Evolutionary conservation across 2,797 vertebrate species (phyloP), one percentile per base, ranked within the genome.

Genomic region (Tachyglossus aculeatus): DNA sequence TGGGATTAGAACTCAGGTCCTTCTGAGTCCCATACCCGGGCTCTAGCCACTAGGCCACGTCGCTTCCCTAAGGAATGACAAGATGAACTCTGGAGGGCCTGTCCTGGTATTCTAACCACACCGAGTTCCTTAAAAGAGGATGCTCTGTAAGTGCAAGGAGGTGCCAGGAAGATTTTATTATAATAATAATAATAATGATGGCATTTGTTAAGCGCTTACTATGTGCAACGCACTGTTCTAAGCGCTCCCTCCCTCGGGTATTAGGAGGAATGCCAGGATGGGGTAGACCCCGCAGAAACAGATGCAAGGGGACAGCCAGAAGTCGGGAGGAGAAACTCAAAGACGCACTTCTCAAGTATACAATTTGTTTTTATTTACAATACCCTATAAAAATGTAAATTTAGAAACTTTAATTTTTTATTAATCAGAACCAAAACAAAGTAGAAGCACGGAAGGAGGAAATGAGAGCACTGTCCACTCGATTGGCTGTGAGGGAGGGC

Each of bases 331-430:
- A 43, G 24, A 47, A 45, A 48, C 15, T 19, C 45, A 10, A 5
- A 21, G 18, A n/a, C n/a, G n/a, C 31, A 48, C 9, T 31, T 47
- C 55, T 63, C 79, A 89, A 86, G 88, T 92, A 92, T 90, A 92
- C 87, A 91, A 90, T 88, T 87, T 81, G 67, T 87, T 87, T 92
- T 91, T 91, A 91, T 92, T 92, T 91, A 91, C 86, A 92, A 91
- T 91, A 88, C 82, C 88, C 86, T 92, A 91, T 91, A 91, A 92
- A 92, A 92, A 91, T 92, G 90, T 90, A 91, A 91, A 91, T 90
- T 91, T 91, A 91, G 87, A 90, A 91, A 92, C 55, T 83, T 89
- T 86, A 63, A 83, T 88, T 77, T 86, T 86, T 90, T 80, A 89
- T 91, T 88, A 83, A 86, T 89, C 80, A 88, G 85, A 91, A 91